A percentile compares a stretch with the other conserved stretches of the same genome.
Evolutionary conservation across 2,113 vertebrate species (phyloP).

Genomic region (Oxygymnocypris stewartii): DNA sequence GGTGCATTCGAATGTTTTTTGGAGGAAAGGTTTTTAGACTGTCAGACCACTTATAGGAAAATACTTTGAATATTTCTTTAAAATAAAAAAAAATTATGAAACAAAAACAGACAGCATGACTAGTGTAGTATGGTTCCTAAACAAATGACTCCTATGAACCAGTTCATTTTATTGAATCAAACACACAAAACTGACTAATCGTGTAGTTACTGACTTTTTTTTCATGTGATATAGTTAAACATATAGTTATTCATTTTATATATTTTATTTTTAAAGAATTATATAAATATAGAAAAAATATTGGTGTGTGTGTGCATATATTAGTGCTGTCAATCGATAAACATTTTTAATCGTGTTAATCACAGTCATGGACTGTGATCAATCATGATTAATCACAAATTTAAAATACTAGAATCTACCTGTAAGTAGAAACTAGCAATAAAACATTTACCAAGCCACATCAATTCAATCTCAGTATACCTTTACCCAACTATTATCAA

Average conservation of each 20-base stretch:
- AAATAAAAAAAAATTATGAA: neutral
- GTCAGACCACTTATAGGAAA: neutral
- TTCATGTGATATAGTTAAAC: neutral
- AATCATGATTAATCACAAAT: no score
- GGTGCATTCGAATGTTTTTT: conserved; percentile 57
- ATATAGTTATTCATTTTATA: neutral
- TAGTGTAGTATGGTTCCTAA: neutral
- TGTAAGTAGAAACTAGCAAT: no score
- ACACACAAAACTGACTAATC: neutral
- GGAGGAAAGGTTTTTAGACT: neutral
- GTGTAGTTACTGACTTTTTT: neutral
- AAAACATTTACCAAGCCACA: no score
- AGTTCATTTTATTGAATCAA: neutral
- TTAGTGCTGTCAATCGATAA: no score
- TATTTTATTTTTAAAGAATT: no score
- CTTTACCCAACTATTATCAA: no score
- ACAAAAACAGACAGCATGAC: neutral
- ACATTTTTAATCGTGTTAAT: no score
- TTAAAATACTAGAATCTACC: no score
- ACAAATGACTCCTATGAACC: neutral
- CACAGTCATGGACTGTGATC: no score
- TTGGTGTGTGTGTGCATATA: neutral
- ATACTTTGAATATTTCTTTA: neutral
- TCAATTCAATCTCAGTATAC: no score
- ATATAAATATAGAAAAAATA: no score